phyloP scores from a whole-genome alignment of 2,888 invertebrate species.

The Drosophila flavopinicola region DNA sequence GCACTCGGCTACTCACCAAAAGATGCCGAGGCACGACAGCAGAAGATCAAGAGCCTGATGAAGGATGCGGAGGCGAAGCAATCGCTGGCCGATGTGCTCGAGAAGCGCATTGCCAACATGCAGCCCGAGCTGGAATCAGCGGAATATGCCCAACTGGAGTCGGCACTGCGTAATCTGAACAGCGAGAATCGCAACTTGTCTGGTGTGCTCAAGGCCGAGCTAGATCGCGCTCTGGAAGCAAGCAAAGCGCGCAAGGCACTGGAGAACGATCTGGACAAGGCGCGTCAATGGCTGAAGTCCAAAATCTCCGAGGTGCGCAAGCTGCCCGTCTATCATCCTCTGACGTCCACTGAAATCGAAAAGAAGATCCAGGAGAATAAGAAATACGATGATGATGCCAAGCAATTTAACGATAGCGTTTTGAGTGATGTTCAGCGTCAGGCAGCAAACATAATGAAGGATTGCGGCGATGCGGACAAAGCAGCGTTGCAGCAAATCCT shows the following conservation, averaged over 20 bases:
- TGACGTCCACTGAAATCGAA: constrained; percentile 93
- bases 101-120: constrained; percentile 93
- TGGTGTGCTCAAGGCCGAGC: constrained; percentile 89
- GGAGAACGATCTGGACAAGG: constrained; percentile 91
- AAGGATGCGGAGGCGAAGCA: constrained; percentile 95
- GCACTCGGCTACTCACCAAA: constrained; percentile 91
- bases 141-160: constrained; percentile 92
- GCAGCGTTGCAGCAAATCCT: constrained; percentile 88
- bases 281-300: constrained; percentile 91
- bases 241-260: constrained; percentile 90
- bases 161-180: constrained; percentile 89
- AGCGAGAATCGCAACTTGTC: constrained; percentile 91
- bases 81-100: constrained; percentile 91
- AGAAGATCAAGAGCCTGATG: constrained; percentile 89
- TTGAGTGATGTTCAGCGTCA: constrained; percentile 91
- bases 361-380: constrained; percentile 91
- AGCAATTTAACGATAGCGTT: constrained; percentile 90
- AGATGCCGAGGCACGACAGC: constrained; percentile 90
- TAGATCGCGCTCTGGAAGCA: constrained; percentile 89
- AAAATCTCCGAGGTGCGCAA: constrained; percentile 91
- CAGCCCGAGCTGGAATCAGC: constrained; percentile 93
- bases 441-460: constrained; percentile 90
- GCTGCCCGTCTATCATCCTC: constrained; percentile 89
- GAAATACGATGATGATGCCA: constrained; percentile 90
- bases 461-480: constrained; percentile 90